Percentiles rank a stretch among this genome's conserved stretches.
Conservation (phyloP, 2,888 invertebrate genomes). For the Sphaerophoria rueppellii region DNA sequence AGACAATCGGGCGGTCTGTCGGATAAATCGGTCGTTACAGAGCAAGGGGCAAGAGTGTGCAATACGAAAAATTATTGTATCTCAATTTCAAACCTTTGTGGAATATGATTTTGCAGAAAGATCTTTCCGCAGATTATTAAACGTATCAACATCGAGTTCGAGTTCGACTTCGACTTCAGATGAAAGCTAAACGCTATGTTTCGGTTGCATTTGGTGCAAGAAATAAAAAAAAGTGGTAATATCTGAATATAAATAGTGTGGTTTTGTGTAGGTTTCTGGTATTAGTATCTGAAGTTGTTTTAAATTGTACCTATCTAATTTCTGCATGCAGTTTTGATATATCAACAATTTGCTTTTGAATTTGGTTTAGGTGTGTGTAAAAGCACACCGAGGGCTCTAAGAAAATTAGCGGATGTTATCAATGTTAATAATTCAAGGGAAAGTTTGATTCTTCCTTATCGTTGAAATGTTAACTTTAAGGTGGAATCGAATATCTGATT, state of each 20-base stretch:
- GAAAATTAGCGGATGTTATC: too few species aligned
- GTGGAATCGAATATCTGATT: too few species aligned
- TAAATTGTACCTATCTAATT: slow-evolving; percentile 11
- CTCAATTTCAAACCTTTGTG: slow-evolving; percentile 44
- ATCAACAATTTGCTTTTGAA: not conserved
- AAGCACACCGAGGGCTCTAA: not conserved
- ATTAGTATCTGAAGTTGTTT: not conserved
- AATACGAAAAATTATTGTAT: slow-evolving; percentile 34
- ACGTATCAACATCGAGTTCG: slow-evolving; percentile 56
- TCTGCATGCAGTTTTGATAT: not conserved
- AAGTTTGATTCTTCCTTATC: too few species aligned
- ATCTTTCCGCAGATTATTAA: slow-evolving; percentile 39
- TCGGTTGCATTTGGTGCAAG: slow-evolving; percentile 26
- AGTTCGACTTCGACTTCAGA: slow-evolving; percentile 63
- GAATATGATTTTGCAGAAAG: slow-evolving; percentile 42
- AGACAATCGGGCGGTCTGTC: not conserved
- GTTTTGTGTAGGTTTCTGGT: slow-evolving; percentile 15
- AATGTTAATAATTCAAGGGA: too few species aligned
- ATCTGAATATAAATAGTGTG: slow-evolving; percentile 18
- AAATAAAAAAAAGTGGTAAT: slow-evolving; percentile 42
- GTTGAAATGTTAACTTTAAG: too few species aligned
- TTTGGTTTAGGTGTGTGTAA: not conserved
- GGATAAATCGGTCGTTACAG: not conserved
- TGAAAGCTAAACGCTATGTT: slow-evolving; percentile 59
- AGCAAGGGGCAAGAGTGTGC: slow-evolving; percentile 8